Evolutionary conservation across 2,113 vertebrate genomes (phyloP), one percentile per base, ranked within the genome.

Genomic region (Nycticryphes semicollaris): DNA sequence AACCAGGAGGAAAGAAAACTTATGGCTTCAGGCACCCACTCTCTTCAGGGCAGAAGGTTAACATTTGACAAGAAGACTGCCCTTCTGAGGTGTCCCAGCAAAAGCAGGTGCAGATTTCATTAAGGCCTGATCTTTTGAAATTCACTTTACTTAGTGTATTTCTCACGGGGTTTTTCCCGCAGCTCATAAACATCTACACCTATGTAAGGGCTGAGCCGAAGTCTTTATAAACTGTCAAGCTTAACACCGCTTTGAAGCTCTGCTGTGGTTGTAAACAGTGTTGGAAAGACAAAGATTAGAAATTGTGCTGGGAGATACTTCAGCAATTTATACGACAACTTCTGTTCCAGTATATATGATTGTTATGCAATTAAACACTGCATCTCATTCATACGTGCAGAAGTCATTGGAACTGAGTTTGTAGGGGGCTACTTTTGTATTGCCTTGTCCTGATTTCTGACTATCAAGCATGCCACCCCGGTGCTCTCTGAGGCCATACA

Each of bases 61-160:
- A 64, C 47, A 17, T 84, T 84, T 84, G 33, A 72, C 18, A 67
- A 77, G 57, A 48, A 12, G 4, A 48, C 23, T 67, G 21, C n/a
- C 37, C 23, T 92, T 88, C 67, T 6, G 20, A 75, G 64, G 43
- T 81, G 66, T 54, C 39, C 39, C 48, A 92, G 60, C 5, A 82
- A 89, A 84, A 94, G 33, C 69, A 94, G 69, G 84, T 84, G 73
- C 48, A 70, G 86, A 69, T 91, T 94, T 87, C 66, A 51, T 60
- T 1, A 0, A 87, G 41, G 37, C 75, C 63, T 87, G 14, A 43
- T 85, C 57, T 86, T 90, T 77, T 53, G 23, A 86, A 90, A 88
- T 93, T 90, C 54, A 35, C 23, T 95, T 88, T 78, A 4, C 69
- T 76, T 68, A n/a, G 57, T 1, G 0, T 63, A 6, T 12, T 87